Percentiles rank a stretch among this genome's conserved stretches.
Conservation (phyloP, 2,797 vertebrate genomes). For the Carduelis carduelis region DNA sequence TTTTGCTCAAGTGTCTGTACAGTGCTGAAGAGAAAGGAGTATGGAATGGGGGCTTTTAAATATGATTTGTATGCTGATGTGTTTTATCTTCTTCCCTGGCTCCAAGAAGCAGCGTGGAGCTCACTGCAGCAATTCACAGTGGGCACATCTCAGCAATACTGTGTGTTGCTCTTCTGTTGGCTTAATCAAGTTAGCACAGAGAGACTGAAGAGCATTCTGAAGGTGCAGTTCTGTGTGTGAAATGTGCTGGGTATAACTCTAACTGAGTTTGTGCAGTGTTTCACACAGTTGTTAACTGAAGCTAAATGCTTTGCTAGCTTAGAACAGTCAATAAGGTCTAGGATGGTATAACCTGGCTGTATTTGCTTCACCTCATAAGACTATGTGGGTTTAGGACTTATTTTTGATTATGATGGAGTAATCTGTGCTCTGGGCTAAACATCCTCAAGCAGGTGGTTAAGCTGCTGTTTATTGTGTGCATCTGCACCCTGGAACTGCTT, state of each 20-base stretch:
- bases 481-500: not conserved
- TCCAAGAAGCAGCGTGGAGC: not conserved
- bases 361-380: not conserved
- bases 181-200: not conserved
- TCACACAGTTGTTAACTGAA: not conserved
- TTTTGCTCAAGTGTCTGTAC: conserved; percentile 21
- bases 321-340: not conserved
- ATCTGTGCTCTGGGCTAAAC: not conserved
- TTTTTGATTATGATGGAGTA: not conserved
- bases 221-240: not conserved
- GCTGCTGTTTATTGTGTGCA: not conserved
- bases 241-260: not conserved
- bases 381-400: not conserved
- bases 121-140: not conserved
- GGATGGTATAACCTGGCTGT: not conserved
- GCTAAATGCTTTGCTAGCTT: not conserved
- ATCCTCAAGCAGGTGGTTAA: not conserved
- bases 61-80: not conserved
- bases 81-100: not conserved
- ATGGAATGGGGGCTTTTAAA: not conserved
- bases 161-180: not conserved
- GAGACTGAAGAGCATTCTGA: not conserved
- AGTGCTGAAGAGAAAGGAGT: not conserved
- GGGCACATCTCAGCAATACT: not conserved
- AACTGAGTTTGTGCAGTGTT: not conserved